Percentiles rank a stretch among this genome's conserved stretches.
Conservation (phyloP, 2,888 invertebrate species). For the Amiota communis region DNA sequence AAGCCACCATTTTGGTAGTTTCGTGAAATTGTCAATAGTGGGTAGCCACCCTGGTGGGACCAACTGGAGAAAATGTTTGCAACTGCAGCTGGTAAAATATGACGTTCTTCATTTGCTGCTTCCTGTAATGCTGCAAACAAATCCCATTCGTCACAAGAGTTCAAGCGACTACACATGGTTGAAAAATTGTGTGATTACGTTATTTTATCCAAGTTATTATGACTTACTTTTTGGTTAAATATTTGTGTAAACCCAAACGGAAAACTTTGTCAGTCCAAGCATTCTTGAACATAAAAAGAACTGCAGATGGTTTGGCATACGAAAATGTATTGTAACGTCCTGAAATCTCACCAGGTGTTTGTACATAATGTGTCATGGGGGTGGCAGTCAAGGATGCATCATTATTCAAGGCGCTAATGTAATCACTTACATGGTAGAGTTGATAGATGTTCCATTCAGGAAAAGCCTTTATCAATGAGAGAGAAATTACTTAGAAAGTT, state of each 20-base stretch:
- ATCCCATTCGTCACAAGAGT: slow-evolving; percentile 61
- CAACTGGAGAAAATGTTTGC: slow-evolving; percentile 78
- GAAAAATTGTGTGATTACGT: not conserved
- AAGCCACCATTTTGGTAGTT: slow-evolving; percentile 75
- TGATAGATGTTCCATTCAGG: slow-evolving; percentile 82
- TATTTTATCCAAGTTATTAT: not conserved
- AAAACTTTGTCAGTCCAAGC: slow-evolving; percentile 56
- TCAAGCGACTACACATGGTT: slow-evolving; percentile 50
- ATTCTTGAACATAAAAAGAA: slow-evolving; percentile 59
- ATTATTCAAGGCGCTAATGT: slow-evolving; percentile 66
- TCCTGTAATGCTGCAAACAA: slow-evolving; percentile 60
- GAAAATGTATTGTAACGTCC: slow-evolving; percentile 89
- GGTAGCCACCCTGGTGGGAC: slow-evolving; percentile 78
- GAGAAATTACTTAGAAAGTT: not conserved
- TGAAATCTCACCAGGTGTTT: slow-evolving; percentile 87
- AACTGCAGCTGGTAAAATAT: slow-evolving; percentile 72
- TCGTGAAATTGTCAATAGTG: slow-evolving; percentile 75
- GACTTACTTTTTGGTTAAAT: slow-evolving; percentile 55
- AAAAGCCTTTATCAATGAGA: slow-evolving; percentile 70
- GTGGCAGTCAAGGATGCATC: slow-evolving; percentile 46
- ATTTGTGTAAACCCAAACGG: slow-evolving; percentile 52
- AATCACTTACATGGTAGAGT: slow-evolving; percentile 81
- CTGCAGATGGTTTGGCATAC: slow-evolving; percentile 79
- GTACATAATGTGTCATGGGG: slow-evolving; percentile 85
- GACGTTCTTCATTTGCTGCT: slow-evolving; percentile 55